Conservation (phyloP, 1,140 invertebrate genomes). For the Drosophila takahashii region DNA sequence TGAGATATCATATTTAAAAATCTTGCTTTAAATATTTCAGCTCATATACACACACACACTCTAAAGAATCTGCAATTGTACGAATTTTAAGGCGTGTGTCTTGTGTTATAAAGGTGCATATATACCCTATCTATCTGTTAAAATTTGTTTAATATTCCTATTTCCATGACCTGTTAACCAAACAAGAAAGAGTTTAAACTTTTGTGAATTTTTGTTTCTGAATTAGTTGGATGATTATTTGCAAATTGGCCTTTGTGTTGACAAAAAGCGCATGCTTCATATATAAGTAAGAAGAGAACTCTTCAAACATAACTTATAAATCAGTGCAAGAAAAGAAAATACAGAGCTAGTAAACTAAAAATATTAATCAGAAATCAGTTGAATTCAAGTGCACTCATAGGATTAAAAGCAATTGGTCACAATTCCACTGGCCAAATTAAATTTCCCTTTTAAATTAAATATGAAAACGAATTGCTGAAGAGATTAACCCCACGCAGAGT, state of each 20-base stretch:
- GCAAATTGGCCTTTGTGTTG: conserved; percentile 85
- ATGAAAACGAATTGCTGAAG: conserved; percentile 55
- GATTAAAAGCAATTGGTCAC: conserved; percentile 33
- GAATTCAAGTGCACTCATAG: conserved; percentile 54
- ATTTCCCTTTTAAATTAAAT: conserved; percentile 35
- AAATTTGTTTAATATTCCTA: neutral
- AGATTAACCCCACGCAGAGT: conserved; percentile 79
- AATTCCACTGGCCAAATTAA: conserved; percentile 52
- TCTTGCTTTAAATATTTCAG: conserved; percentile 26
- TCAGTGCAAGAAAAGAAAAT: conserved; percentile 56
- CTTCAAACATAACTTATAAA: conserved; percentile 39
- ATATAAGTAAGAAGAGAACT: conserved; percentile 38
- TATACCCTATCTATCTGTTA: neutral
- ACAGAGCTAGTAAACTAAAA: conserved; percentile 35
- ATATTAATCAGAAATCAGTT: conserved; percentile 80
- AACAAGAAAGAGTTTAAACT: conserved; percentile 45
- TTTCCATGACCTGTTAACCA: conserved; percentile 2
- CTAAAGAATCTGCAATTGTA: neutral
- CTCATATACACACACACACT: conserved; percentile 12
- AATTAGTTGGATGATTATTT: conserved; percentile 85
- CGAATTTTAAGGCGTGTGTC: conserved; percentile 5
- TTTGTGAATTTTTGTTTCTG: conserved; percentile 80
- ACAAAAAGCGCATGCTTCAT: conserved; percentile 84
- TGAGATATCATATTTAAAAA: too few species aligned
- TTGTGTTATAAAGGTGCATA: neutral